Evolutionary conservation across 2,888 invertebrate genomes (phyloP).

Genomic region (Hirtodrosophila trivittata): DNA sequence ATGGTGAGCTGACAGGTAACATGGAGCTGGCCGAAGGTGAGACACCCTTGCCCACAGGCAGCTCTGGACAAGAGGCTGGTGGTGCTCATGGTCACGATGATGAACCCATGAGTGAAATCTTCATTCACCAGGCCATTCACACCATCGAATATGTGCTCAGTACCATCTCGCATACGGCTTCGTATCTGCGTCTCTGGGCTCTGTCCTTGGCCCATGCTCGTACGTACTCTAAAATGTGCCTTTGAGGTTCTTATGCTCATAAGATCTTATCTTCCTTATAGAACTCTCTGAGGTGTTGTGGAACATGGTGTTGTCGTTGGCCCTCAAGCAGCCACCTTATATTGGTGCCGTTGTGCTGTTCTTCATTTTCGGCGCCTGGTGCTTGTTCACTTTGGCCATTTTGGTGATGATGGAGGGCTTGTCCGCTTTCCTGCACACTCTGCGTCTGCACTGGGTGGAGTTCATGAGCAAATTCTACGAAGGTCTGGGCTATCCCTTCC

Average conservation of each 20-base stretch:
- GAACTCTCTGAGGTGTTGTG: constrained; percentile 95
- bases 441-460: constrained; percentile 98
- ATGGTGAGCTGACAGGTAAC: constrained; percentile 88
- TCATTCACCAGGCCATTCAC: constrained; percentile 97
- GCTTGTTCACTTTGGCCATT: constrained; percentile 94
- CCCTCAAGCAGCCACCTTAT: constrained; percentile 86
- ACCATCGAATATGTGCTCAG: constrained; percentile 98
- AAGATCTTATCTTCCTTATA: constrained; percentile 74
- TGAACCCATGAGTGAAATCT: constrained; percentile 92
- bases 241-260: neutral
- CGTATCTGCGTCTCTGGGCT: constrained; percentile 97
- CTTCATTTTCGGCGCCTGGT: constrained; percentile 95
- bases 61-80: constrained; percentile 53
- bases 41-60: neutral
- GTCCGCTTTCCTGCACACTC: constrained; percentile 98
- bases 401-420: constrained; percentile 99
- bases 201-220: constrained; percentile 97
- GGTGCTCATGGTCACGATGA: constrained; percentile 84
- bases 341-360: constrained; percentile 92
- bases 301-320: constrained; percentile 94
- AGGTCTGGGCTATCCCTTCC: constrained; percentile 91
- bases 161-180: constrained; percentile 97
- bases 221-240: constrained; percentile 84
- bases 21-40: constrained; percentile 86
- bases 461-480: constrained; percentile 97